Percentiles rank a stretch among this genome's conserved stretches.
These are phyloP conservation scores for Phrixothrix hirtus DNA, from an alignment of 2,888 invertebrate genomes.

Conservation along the genomic window DNA sequence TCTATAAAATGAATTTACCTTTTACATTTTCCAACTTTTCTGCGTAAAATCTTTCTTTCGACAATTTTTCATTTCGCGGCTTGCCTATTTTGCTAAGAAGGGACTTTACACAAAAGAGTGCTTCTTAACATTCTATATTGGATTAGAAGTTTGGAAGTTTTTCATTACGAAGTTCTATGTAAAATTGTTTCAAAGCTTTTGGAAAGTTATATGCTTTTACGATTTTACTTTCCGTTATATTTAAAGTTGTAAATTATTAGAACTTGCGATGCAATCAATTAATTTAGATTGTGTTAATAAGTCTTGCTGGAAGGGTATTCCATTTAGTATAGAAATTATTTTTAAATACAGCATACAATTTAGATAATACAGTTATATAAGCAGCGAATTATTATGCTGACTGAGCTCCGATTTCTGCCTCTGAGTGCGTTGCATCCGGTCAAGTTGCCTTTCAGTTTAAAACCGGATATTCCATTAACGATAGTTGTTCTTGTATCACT, in stretches of 20 bases:
- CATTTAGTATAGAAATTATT: too few species aligned
- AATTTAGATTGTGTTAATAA: too few species aligned
- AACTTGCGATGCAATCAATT: too few species aligned
- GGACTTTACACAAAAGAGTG: conserved; percentile 7
- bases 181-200: background rate
- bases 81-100: conserved; percentile 12
- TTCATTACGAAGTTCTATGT: background rate
- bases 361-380: too few species aligned
- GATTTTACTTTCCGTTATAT: conserved; percentile 1
- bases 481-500: conserved; percentile 6
- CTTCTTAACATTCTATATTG: conserved; percentile 7
- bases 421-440: conserved; percentile 26
- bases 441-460: conserved; percentile 17
- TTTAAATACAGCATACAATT: too few species aligned
- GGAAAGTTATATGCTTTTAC: background rate
- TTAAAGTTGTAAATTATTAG: too few species aligned
- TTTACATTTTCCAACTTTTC: background rate
- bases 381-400: too few species aligned
- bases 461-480: conserved; percentile 15
- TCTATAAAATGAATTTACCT: background rate
- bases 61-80: conserved; percentile 15
- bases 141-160: conserved; percentile 7
- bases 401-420: conserved; percentile 21
- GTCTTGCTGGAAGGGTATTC: too few species aligned
- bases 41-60: conserved; percentile 12